Evolutionary conservation across 2,797 vertebrate species (phyloP), one percentile per base, ranked within the genome.

Genomic region (Oreochromis grahami): DNA sequence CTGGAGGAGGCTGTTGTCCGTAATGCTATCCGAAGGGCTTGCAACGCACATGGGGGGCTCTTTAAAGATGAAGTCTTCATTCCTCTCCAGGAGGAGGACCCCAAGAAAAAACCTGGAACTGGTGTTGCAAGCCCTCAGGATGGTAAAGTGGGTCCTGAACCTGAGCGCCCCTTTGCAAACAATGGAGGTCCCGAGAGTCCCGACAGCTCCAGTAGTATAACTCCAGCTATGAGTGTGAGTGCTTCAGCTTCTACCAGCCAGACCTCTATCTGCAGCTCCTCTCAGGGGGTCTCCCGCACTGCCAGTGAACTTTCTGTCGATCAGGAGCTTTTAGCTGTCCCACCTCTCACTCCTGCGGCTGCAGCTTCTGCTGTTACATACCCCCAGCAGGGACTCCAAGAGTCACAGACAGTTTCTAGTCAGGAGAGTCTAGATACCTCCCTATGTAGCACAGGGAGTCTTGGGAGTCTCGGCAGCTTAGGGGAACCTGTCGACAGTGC

Each of bases 51-150:
- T 0, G 99, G 99, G 0, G 99, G 99, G 0, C 97, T 99, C 87
- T 99, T 99, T 94, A 98, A 97, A 87, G 99, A 99, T 2, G 98
- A 99, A 92, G 97, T 99, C 91, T 99, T 98, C 93, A 99, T 99
- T 89, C 98, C 99, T 2, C 21, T 99, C 89, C 98, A 99, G 94
- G 98, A 98, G 2, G 98, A 97, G 72, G 98, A 98, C 24, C 96
- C 96, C 6, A 98, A 97, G 88, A 98, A 97, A 88, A 99, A 98
- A 95, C 92, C 95, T 51, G 97, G 96, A 84, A 95, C 95, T 0
- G 96, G 96, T 52, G 94, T 96, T 5, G 87, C 94, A 3, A 94
- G 90, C 38, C 89, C 92, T 21, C 96, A 93, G 83, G 98, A 98
- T 5, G 92, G 96, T 48, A 97, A 97, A 93, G 84, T 85, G 0